Evolutionary conservation across 2,113 vertebrate species (phyloP).

Genomic region (Andinoacara biseriatus): DNA sequence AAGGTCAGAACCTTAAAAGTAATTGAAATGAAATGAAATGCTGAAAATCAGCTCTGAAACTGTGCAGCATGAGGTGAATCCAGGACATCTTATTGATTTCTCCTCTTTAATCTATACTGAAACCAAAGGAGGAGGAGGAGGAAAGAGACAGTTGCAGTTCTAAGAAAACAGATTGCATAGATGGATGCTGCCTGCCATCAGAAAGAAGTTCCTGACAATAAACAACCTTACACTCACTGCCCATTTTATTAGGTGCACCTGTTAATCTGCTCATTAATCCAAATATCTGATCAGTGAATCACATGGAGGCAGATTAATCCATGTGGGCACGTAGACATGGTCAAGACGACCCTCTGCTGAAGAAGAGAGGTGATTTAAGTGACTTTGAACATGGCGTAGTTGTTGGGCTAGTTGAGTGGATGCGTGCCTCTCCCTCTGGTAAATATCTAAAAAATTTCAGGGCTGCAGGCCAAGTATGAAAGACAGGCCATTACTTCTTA

Average conservation of each 20-base stretch:
- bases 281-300: not conserved
- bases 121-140: not conserved
- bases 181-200: not conserved
- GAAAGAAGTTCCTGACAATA: not conserved
- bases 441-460: not conserved
- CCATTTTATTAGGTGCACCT: not conserved
- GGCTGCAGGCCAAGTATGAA: not conserved
- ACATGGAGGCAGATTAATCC: not conserved
- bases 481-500: no score
- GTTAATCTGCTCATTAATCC: not conserved
- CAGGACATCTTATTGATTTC: constrained; percentile 20
- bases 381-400: not conserved
- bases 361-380: not conserved
- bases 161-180: not conserved
- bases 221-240: not conserved
- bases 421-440: not conserved
- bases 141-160: not conserved
- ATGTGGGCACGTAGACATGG: not conserved
- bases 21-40: constrained; percentile 4
- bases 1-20: constrained; percentile 1
- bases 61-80: constrained; percentile 19
- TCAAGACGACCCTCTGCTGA: no score
- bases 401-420: not conserved
- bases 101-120: constrained; percentile 1
- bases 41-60: not conserved